Percentiles rank a stretch among this genome's conserved stretches.
Evolutionary conservation across 2,888 invertebrate genomes (phyloP).

Genomic region (Horisme vitalbata): DNA sequence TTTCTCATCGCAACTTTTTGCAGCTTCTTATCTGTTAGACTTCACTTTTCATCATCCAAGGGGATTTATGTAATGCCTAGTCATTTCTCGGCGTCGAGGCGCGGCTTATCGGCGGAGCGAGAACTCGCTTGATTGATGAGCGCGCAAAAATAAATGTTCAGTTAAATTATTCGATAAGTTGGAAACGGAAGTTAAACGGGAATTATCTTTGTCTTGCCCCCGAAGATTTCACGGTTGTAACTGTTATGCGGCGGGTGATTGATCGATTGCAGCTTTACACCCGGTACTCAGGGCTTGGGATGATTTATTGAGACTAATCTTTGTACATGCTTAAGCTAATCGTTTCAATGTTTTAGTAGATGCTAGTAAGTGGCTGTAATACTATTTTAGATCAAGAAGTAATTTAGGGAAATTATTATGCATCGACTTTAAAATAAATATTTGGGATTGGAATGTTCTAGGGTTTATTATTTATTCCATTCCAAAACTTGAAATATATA

Average conservation of each 20-base stretch:
- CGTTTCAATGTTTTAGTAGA: too few relatives aligned
- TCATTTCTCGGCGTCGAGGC: constrained; percentile 84
- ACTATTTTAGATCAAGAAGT: too few relatives aligned
- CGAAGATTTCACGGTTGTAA: constrained; percentile 78
- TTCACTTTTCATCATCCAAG: constrained; percentile 84
- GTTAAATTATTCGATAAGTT: constrained; percentile 85
- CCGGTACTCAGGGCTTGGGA: constrained; percentile 30
- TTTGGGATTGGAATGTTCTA: too few relatives aligned
- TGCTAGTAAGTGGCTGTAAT: too few relatives aligned
- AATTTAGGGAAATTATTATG: too few relatives aligned
- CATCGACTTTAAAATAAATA: too few relatives aligned
- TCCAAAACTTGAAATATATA: too few relatives aligned
- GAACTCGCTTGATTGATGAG: constrained; percentile 83
- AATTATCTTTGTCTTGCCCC: constrained; percentile 83
- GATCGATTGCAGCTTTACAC: constrained; percentile 60
- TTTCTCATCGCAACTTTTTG: constrained; percentile 84
- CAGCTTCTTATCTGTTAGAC: constrained; percentile 84
- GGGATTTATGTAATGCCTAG: constrained; percentile 85
- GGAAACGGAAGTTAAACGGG: constrained; percentile 84
- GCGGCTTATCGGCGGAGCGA: constrained; percentile 79
- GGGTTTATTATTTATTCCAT: too few relatives aligned
- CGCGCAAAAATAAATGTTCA: constrained; percentile 84
- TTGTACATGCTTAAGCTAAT: constrained; percentile 32
- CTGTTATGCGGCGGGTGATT: constrained; percentile 77
- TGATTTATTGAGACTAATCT: constrained; percentile 37